Percentiles rank a stretch among this genome's conserved stretches.
phyloP scores from a whole-genome alignment of 2,888 invertebrate genomes.

The Trilocha varians region DNA sequence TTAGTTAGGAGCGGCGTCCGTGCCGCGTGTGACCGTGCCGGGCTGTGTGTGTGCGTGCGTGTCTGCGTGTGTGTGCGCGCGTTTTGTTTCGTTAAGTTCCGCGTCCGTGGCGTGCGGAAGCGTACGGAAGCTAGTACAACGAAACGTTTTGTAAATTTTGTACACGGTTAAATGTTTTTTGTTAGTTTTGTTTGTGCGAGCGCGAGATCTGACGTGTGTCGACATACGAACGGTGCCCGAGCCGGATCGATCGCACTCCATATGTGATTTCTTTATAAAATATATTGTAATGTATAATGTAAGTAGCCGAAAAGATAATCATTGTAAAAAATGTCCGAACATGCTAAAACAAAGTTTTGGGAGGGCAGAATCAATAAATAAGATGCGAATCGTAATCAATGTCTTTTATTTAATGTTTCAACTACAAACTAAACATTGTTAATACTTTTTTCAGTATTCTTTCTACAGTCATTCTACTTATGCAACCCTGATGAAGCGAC shows the following conservation, averaged over 20 bases:
- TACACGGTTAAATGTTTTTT: background rate
- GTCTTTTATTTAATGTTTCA: background rate
- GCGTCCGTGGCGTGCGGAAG: too few species aligned
- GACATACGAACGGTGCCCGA: constrained; percentile 19
- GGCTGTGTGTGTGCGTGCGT: constrained; percentile 9
- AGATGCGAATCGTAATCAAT: constrained; percentile 51
- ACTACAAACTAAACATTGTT: too few species aligned
- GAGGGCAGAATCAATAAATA: constrained; percentile 72
- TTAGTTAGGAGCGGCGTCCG: constrained; percentile 35
- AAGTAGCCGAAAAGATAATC: constrained; percentile 70
- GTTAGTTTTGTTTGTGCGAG: background rate
- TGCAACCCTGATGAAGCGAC: too few species aligned
- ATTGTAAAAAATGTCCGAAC: constrained; percentile 57
- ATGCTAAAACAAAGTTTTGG: constrained; percentile 60
- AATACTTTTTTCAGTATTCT: too few species aligned
- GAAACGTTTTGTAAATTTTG: background rate
- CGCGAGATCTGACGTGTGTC: too few species aligned
- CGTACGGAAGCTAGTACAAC: too few species aligned
- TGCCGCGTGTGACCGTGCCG: constrained; percentile 28
- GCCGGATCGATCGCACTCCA: constrained; percentile 39
- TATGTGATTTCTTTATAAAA: constrained; percentile 71
- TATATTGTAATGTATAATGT: constrained; percentile 59
- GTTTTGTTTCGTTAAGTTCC: too few species aligned
- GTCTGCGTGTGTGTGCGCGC: too few species aligned
- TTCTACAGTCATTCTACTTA: too few species aligned